These are phyloP conservation scores for Yponomeuta plumbellus DNA, from an alignment of 2,888 invertebrate genomes.

Conservation along the genomic window DNA sequence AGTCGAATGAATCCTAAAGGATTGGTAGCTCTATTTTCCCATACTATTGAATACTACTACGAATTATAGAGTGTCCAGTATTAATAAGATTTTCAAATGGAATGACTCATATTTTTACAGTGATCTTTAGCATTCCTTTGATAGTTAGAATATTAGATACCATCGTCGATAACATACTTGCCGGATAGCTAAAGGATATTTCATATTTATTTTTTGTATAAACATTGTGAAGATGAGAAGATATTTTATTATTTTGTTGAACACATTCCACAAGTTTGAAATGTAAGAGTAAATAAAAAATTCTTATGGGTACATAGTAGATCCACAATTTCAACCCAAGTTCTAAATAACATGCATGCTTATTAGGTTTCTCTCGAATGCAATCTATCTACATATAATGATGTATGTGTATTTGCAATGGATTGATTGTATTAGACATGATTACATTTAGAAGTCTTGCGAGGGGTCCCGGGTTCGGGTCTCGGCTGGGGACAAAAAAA, in stretches of 20 bases:
- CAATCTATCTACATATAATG: no score
- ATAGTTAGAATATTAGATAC: neutral
- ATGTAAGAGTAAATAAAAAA: neutral
- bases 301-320: neutral
- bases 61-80: constrained; percentile 10
- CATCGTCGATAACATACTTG: constrained; percentile 6
- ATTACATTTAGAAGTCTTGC: no score
- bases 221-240: neutral
- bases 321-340: neutral
- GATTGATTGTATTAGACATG: no score
- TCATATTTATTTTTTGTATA: constrained; percentile 5
- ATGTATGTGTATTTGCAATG: no score
- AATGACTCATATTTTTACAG: constrained; percentile 4
- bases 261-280: neutral
- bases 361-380: neutral
- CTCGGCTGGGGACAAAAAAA: no score
- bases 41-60: no score
- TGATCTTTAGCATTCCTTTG: constrained; percentile 16
- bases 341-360: neutral
- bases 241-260: neutral
- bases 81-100: constrained; percentile 13
- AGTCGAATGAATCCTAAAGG: neutral
- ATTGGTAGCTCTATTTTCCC: neutral
- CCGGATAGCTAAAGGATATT: neutral
- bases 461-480: no score